phyloP scores from a whole-genome alignment of 92 coral and sea anemone species.

The Phymanthus crucifer region DNA sequence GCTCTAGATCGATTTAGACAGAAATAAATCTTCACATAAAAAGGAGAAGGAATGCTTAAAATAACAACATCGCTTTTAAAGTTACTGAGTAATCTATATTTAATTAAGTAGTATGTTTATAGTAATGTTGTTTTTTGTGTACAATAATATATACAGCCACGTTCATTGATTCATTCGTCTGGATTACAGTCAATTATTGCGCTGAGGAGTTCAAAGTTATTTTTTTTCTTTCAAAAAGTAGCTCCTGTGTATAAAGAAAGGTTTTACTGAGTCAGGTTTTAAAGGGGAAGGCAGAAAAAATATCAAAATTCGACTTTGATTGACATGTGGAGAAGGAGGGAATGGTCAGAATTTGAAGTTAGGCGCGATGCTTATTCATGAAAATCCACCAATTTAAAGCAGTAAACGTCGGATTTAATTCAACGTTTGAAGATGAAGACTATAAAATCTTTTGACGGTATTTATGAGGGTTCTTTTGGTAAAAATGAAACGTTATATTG shows the following conservation, averaged over 20 bases:
- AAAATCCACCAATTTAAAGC: not conserved
- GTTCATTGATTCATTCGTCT: no score
- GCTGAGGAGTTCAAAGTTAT: no score
- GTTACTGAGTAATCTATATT: no score
- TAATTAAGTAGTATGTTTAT: no score
- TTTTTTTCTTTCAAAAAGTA: no score
- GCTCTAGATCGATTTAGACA: no score
- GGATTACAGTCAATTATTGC: no score
- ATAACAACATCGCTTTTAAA: no score
- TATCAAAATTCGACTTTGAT: not conserved
- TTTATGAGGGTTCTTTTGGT: not conserved
- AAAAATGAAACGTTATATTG: not conserved
- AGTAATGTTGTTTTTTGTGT: no score
- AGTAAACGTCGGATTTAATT: not conserved
- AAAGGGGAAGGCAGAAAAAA: not conserved
- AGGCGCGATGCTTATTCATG: not conserved
- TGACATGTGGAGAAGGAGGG: not conserved
- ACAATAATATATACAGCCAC: no score
- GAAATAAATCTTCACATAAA: not conserved
- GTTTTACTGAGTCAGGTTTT: not conserved
- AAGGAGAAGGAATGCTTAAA: not conserved
- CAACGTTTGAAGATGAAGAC: not conserved
- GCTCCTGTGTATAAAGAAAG: no score
- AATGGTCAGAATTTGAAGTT: constrained; percentile 1
- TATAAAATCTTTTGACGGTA: not conserved